Evolutionary conservation across 2,797 vertebrate genomes (phyloP).

Genomic region (Eospalax fontanierii): DNA sequence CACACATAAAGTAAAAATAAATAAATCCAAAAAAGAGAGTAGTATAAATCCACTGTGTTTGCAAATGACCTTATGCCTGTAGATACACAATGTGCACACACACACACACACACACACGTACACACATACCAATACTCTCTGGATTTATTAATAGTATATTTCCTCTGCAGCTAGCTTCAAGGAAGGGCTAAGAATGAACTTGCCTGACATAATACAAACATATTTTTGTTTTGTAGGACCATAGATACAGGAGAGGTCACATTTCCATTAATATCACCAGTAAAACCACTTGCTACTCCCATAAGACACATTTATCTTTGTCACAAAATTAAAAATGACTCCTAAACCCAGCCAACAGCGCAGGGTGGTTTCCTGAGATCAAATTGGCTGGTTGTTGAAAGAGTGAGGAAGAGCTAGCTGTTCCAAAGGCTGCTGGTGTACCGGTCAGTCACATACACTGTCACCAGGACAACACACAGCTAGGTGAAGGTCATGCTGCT

Average conservation of each 20-base stretch:
- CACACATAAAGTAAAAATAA: too few relatives aligned
- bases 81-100: constrained; percentile 79
- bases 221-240: constrained; percentile 88
- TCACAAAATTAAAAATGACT: constrained; percentile 89
- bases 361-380: constrained; percentile 89
- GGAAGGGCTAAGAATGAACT: constrained; percentile 89
- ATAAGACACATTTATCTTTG: constrained; percentile 87
- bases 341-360: constrained; percentile 86
- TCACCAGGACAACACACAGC: constrained; percentile 85
- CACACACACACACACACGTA: constrained; percentile 53
- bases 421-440: constrained; percentile 77
- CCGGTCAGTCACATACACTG: constrained; percentile 84
- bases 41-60: constrained; percentile 90
- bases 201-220: constrained; percentile 86
- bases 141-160: constrained; percentile 91
- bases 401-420: constrained; percentile 86
- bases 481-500: constrained; percentile 71
- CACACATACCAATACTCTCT: constrained; percentile 91
- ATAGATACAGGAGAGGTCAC: constrained; percentile 86
- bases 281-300: constrained; percentile 88
- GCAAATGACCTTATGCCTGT: constrained; percentile 90
- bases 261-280: constrained; percentile 87
- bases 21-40: too few relatives aligned
- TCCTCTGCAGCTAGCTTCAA: constrained; percentile 93
- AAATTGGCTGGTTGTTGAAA: constrained; percentile 89